Base-by-base conservation (phyloP, 2,113 vertebrate species). In the Zapus hudsonius region DNA sequence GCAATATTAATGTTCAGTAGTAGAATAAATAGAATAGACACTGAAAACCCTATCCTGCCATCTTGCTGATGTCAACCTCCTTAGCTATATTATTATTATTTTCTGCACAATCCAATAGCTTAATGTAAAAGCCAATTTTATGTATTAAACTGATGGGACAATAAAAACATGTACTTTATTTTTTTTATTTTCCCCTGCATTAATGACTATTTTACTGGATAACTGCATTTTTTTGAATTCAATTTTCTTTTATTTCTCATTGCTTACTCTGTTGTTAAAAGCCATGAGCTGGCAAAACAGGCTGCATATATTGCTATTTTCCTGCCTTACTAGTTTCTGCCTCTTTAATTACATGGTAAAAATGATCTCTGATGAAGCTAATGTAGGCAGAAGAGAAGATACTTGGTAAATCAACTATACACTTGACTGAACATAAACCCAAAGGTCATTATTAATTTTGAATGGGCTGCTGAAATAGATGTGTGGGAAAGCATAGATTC, bases 301-400 rank as follows among this genome's bases (percentile, higher is more conserved):
- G 16, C 13, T 84, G 76, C 7, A 74, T 67, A 47, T 36, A 84
- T 42, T 81, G 84, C 47, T 78, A 19, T 92, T 89, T 89, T 84
- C 61, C n/a, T 91, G 57, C 8, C 29, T 80, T 66, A 84, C 90
- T 89, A 72, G 63, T 87, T 80, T 80, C 63, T 87, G 72, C 29
- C 74, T 94, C 57, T 93, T 92, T 22, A 90, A n/a, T 81, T 90
- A 63, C 20, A 36, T 76, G 15, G 42, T 52, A 66, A 90, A 89
- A 90, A 95, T 93, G 44, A 76, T 82, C 31, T 87, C 44, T 69
- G 67, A 89, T 89, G 44, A 95, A 86, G 40, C 61, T 80, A 94
- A 89, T 61, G 59, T 61, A 38, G 31, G 36, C 61, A 84, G 57
- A 75, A 42, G 66, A 16, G 55, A 82, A 64, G 23, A 52, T 20